Percentiles rank a stretch among this genome's conserved stretches.
Conservation (phyloP, 1,140 invertebrate genomes). For the Orius insidiosus region DNA sequence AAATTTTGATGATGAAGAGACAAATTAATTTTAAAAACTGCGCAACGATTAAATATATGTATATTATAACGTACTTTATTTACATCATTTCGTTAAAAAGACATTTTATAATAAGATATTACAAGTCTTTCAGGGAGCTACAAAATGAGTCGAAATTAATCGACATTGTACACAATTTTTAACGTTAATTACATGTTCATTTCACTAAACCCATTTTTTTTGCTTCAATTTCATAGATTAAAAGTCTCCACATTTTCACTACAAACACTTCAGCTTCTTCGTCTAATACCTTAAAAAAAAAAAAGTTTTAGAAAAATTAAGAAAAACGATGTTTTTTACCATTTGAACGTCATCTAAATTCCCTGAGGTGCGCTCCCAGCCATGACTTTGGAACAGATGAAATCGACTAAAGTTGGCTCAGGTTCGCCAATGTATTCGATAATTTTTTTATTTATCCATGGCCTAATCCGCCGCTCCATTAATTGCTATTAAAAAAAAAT, state of each 20-base stretch:
- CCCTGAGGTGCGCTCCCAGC: slow-evolving; percentile 79
- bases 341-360: slow-evolving; percentile 97
- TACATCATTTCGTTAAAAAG: too few species aligned
- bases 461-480: slow-evolving; percentile 93
- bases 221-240: slow-evolving; percentile 98
- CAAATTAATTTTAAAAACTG: too few species aligned
- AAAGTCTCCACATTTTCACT: slow-evolving; percentile 97
- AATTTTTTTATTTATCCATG: slow-evolving; percentile 99
- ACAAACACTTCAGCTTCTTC: slow-evolving; percentile 99
- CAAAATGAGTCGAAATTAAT: too few species aligned
- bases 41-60: too few species aligned
- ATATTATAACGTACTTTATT: too few species aligned
- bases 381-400: slow-evolving; percentile 96
- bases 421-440: slow-evolving; percentile 98
- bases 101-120: too few species aligned
- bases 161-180: too few species aligned
- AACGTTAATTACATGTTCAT: slow-evolving; percentile 25
- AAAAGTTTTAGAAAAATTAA: not conserved
- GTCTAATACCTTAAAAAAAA: slow-evolving; percentile 84
- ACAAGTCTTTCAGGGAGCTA: too few species aligned
- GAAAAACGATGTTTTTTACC: slow-evolving; percentile 49
- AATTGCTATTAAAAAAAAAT: slow-evolving; percentile 37
- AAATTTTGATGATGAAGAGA: too few species aligned
- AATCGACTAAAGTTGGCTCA: slow-evolving; percentile 94
- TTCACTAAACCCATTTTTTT: slow-evolving; percentile 78